phyloP scores from a whole-genome alignment of 2,797 vertebrate genomes.

The Ciconia nigra region DNA sequence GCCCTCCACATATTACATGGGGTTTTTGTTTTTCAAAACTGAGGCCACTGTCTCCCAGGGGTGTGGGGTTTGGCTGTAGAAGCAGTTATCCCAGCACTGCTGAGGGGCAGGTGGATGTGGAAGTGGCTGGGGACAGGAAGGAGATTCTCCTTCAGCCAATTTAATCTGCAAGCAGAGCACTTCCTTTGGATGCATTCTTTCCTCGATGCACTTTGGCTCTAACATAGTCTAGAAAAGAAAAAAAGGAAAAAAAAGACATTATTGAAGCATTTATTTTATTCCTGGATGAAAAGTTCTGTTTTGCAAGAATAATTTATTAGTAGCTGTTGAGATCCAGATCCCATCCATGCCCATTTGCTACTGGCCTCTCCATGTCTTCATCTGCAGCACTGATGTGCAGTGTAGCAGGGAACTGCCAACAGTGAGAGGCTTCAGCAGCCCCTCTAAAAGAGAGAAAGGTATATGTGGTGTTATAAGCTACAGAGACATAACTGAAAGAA shows the following conservation, averaged over 20 bases:
- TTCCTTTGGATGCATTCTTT: background rate
- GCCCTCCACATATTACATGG: rapidly evolving
- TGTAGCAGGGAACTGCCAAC: background rate
- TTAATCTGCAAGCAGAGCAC: background rate
- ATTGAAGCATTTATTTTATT: background rate
- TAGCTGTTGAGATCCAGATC: background rate
- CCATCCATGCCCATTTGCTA: rapidly evolving
- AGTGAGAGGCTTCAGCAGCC: background rate
- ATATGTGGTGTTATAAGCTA: rapidly evolving
- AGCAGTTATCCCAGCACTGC: background rate
- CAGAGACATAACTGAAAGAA: background rate
- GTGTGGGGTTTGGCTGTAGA: background rate
- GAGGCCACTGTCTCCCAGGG: rapidly evolving
- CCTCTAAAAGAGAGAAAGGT: rapidly evolving
- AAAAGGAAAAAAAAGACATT: background rate
- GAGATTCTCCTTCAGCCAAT: background rate
- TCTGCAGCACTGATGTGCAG: rapidly evolving
- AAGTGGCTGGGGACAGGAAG: background rate
- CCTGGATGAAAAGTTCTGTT: background rate
- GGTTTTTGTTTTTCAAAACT: background rate
- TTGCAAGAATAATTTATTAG: background rate
- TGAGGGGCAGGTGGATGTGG: background rate
- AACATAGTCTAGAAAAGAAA: rapidly evolving
- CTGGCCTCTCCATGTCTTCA: too few relatives aligned
- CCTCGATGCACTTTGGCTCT: background rate